phyloP scores from a whole-genome alignment of 2,797 vertebrate species.

The Poecilia gillii region DNA sequence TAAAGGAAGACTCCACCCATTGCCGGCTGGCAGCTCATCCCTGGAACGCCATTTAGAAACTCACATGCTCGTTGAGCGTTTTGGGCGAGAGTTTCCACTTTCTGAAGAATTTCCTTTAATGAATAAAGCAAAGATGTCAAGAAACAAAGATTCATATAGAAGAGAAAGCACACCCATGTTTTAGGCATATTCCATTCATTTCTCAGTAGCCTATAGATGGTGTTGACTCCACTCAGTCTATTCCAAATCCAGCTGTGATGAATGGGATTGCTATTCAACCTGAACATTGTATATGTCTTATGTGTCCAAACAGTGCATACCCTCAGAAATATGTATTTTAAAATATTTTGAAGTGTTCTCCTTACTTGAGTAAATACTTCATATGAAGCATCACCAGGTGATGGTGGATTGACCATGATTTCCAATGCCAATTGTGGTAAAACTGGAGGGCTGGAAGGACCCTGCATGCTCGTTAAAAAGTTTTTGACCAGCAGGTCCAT shows the following conservation, averaged over 20 bases:
- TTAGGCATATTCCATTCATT: background rate
- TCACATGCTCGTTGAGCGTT: slow-evolving; percentile 59
- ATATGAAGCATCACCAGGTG: slow-evolving; percentile 24
- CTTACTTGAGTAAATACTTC: background rate
- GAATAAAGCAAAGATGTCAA: background rate
- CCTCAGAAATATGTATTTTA: background rate
- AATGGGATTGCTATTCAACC: background rate
- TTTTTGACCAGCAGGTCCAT: slow-evolving; percentile 25
- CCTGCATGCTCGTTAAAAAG: background rate
- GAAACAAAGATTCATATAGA: background rate
- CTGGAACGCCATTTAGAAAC: slow-evolving; percentile 64
- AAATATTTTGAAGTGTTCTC: background rate
- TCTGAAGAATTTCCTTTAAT: slow-evolving; percentile 61
- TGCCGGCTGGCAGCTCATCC: slow-evolving; percentile 68
- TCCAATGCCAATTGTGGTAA: slow-evolving; percentile 33
- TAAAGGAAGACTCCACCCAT: slow-evolving; percentile 72
- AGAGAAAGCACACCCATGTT: background rate
- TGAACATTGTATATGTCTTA: background rate
- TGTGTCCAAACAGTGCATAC: background rate
- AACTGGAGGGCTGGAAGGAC: background rate
- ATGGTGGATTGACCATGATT: slow-evolving; percentile 38
- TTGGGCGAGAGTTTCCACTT: slow-evolving; percentile 45
- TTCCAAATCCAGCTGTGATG: background rate
- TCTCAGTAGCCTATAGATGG: background rate
- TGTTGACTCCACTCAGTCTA: background rate